phyloP scores from a whole-genome alignment of 1,140 invertebrate genomes.

The Helicoverpa zea region DNA sequence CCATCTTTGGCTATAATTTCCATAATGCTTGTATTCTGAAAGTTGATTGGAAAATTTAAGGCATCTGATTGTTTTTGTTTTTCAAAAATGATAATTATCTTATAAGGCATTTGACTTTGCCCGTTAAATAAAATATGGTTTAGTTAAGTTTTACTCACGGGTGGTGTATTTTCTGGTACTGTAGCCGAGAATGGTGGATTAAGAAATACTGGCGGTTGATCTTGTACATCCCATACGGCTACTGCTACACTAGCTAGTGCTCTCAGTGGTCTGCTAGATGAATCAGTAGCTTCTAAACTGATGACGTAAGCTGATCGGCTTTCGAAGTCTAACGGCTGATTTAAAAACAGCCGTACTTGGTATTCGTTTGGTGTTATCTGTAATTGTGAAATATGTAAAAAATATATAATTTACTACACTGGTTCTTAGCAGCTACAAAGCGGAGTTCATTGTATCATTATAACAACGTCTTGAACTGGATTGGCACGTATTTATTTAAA shows the following conservation, averaged over 20 bases:
- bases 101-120: no score
- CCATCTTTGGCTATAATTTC: slow-evolving; percentile 92
- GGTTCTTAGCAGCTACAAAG: no score
- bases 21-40: slow-evolving; percentile 86
- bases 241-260: slow-evolving; percentile 91
- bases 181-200: slow-evolving; percentile 93
- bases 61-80: no score
- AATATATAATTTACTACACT: neutral
- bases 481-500: neutral
- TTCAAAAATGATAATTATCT: no score
- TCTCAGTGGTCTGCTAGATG: slow-evolving; percentile 88
- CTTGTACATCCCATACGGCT: slow-evolving; percentile 92
- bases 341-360: slow-evolving; percentile 89
- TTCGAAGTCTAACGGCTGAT: slow-evolving; percentile 91
- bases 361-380: slow-evolving; percentile 90
- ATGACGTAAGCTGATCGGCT: slow-evolving; percentile 91
- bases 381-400: slow-evolving; percentile 19
- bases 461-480: no score
- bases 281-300: slow-evolving; percentile 89
- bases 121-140: no score
- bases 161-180: slow-evolving; percentile 91
- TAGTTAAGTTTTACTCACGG: slow-evolving; percentile 83
- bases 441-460: no score
- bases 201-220: slow-evolving; percentile 93
- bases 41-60: slow-evolving; percentile 38